These are phyloP conservation scores for Drosophila antonietae DNA, from an alignment of 2,888 invertebrate genomes.

Conservation along the genomic window DNA sequence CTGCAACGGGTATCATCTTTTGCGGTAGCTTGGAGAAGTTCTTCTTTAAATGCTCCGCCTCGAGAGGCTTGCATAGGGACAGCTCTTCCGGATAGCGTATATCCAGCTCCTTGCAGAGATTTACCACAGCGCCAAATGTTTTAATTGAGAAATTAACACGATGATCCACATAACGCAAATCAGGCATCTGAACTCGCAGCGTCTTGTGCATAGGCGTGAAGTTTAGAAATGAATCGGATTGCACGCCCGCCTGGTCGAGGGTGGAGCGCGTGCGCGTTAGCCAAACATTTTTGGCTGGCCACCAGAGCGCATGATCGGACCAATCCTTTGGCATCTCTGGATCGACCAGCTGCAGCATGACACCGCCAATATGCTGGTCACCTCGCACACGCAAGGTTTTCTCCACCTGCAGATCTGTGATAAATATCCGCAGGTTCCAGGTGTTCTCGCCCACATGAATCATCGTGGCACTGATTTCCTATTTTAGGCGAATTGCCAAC, in stretches of 20 bases:
- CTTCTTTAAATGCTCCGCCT: constrained; percentile 92
- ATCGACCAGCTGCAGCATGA: constrained; percentile 98
- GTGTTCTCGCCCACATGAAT: constrained; percentile 94
- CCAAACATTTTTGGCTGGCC: constrained; percentile 98
- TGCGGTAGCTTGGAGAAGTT: constrained; percentile 90
- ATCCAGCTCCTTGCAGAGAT: constrained; percentile 95
- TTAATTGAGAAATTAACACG: constrained; percentile 87
- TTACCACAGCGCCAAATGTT: constrained; percentile 90
- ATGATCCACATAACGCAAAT: constrained; percentile 95
- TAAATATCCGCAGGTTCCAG: constrained; percentile 97
- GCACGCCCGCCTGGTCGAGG: constrained; percentile 98
- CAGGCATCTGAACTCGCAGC: constrained; percentile 95
- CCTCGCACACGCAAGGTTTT: constrained; percentile 97
- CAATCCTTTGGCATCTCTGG: constrained; percentile 99
- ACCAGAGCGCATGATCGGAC: constrained; percentile 99
- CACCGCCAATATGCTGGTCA: constrained; percentile 98
- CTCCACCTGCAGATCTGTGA: constrained; percentile 96
- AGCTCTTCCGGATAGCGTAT: constrained; percentile 98
- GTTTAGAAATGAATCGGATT: constrained; percentile 96
- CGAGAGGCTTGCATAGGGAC: constrained; percentile 95
- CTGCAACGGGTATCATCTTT: constrained; percentile 83
- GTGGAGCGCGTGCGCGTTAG: constrained; percentile 96
- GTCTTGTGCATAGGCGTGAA: constrained; percentile 99
- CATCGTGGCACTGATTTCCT: constrained; percentile 70
- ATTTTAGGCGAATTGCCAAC: constrained; percentile 59